Base-by-base conservation (phyloP, 2,888 invertebrate species). In the Ernsta delagoae region DNA sequence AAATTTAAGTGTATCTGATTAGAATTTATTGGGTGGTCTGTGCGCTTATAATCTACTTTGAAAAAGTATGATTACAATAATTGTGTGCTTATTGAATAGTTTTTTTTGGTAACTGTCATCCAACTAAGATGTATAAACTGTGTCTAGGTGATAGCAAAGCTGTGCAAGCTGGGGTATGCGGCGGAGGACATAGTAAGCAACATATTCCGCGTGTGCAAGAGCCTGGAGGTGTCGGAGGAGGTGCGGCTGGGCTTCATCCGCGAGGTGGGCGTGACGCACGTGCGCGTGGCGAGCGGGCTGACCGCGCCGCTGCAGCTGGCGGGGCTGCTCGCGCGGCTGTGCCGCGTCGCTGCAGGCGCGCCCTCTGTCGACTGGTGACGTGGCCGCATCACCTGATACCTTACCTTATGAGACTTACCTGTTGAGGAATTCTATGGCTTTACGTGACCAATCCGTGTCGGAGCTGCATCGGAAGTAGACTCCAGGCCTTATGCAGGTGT, bases 141-240 rank as follows among this genome's bases (percentile, higher is more conserved):
- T 16, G 50, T 39, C 0, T 81, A 97, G 95, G 95, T 98, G 61
- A 95, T 99, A 82, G 95, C 96, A 2, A 97, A 98, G 85, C 93
- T 99, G 67, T 98, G 98, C 97, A 96, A 96, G 80, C 94, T 99
- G 75, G 99, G 99, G 0, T 99, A 99, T 88, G 98, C 99, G 0
- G 95, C 98, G 0, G 99, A 99, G 87, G 99, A 99, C 93, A 97
- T 99, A 57, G 97, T 99, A 78, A 96, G 97, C 73, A 99, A 41
- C 41, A 96, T 99, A 71, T 99, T 99, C 91, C 96, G 98, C 76
- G 98, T 99, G 36, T 96, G 97, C 88, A 99, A 99, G 89, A 97
- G 96, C 74, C 94, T 98, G 82, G 95, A 96, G 54, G 95, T 98
- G 78, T 94, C 96, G 41, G 99, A 99, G 86, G 95, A 95, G 61